A percentile compares a stretch with the other conserved stretches of the same genome.
Evolutionary conservation across 2,888 invertebrate genomes (phyloP).

Genomic region (Pharmacophagus antenor): DNA sequence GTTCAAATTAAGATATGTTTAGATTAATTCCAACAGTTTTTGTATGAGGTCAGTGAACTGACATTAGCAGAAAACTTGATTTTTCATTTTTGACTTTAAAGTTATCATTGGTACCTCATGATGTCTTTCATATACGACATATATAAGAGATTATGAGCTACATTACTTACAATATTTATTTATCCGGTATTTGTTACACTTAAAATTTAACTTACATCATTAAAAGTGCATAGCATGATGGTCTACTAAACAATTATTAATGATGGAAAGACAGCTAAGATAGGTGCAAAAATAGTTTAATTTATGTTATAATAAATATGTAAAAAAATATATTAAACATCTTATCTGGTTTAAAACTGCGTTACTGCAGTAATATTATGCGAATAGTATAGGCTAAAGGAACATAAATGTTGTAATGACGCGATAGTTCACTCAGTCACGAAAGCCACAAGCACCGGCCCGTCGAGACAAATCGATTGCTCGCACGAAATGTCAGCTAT

Average conservation of each 20-base stretch:
- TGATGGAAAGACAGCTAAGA: too few species aligned
- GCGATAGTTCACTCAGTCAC: slow-evolving; percentile 59
- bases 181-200: too few species aligned
- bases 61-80: too few species aligned
- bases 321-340: not conserved
- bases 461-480: slow-evolving; percentile 69
- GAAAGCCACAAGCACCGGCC: slow-evolving; percentile 44
- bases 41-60: too few species aligned
- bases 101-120: too few species aligned
- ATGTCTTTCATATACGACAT: too few species aligned
- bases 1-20: too few species aligned
- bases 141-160: too few species aligned
- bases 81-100: too few species aligned
- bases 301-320: not conserved
- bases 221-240: not conserved
- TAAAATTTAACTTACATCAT: not conserved
- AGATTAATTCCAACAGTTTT: too few species aligned
- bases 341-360: not conserved
- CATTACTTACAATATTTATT: too few species aligned
- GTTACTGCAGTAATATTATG: not conserved
- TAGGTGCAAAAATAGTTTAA: too few species aligned
- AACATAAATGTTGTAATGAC: slow-evolving; percentile 61
- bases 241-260: not conserved
- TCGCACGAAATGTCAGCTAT: slow-evolving; percentile 48
- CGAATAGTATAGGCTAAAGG: slow-evolving; percentile 56